Percentiles rank a stretch among this genome's conserved stretches.
phyloP scores from a whole-genome alignment of 2,113 vertebrate genomes.

The Ascaphus truei region DNA sequence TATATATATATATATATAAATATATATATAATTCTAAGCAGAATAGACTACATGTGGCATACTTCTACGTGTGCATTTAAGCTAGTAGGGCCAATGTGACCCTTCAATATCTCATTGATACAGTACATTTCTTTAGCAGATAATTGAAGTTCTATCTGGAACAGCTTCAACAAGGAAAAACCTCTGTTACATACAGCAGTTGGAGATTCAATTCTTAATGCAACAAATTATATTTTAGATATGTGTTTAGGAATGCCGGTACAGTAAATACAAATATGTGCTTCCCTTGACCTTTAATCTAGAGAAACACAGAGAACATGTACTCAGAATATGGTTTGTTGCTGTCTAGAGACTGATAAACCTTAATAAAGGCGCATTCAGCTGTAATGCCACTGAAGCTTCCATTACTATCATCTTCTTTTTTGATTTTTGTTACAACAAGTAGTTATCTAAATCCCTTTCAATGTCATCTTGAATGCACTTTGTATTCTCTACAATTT shows the following conservation, averaged over 20 bases:
- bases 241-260: slow-evolving; percentile 22
- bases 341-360: slow-evolving; percentile 72
- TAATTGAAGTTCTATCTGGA: slow-evolving; percentile 48
- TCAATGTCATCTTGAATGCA: slow-evolving; percentile 67
- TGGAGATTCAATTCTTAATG: slow-evolving; percentile 43
- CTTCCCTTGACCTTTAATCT: slow-evolving; percentile 72
- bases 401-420: slow-evolving; percentile 60
- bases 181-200: slow-evolving; percentile 41
- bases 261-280: slow-evolving; percentile 57
- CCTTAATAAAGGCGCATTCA: slow-evolving; percentile 65
- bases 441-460: slow-evolving; percentile 76
- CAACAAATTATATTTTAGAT: slow-evolving; percentile 32
- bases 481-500: slow-evolving; percentile 62
- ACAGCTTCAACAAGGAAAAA: slow-evolving; percentile 39
- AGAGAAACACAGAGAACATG: slow-evolving; percentile 56
- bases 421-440: slow-evolving; percentile 70
- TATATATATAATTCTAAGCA: slow-evolving; percentile 34
- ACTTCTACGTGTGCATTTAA: slow-evolving; percentile 35
- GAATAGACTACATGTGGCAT: slow-evolving; percentile 28
- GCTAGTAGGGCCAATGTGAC: slow-evolving; percentile 43
- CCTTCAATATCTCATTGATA: slow-evolving; percentile 52
- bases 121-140: slow-evolving; percentile 39
- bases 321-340: slow-evolving; percentile 56
- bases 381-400: slow-evolving; percentile 65
- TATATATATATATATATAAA: slow-evolving; percentile 44